Base-by-base conservation (phyloP, 2,888 invertebrate genomes). In the Hypolimnas misippus region DNA sequence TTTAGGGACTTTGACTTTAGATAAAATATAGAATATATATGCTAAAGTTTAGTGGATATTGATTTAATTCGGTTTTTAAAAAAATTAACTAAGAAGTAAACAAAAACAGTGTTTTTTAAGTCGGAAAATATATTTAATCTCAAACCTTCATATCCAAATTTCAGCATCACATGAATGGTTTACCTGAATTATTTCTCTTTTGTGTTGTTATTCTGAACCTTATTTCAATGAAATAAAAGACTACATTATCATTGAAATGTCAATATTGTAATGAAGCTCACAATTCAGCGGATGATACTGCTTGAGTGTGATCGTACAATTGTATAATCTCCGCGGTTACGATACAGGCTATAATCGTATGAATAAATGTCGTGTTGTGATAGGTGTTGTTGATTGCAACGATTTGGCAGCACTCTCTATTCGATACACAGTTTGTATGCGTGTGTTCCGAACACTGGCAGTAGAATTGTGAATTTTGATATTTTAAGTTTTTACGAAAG, bases 401-500 rank as follows among this genome's bases (percentile, higher is more conserved):
- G 69, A 67, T 70, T 73, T 72, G 71, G 72, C 72, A 71, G 66
- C 53, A 54, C 56, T 67, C 68, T 69, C 64, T 52, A 63, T 66
- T 64, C 55, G 64, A 67, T 59, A 67, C 66, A 65, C 68, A 70
- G 66, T 65, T 63, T 62, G 59, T 65, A 49, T 50, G 58, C 57
- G 51, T 57, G 62, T 50, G 63, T 58, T 52, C 55, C 42, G 49
- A 49, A 54, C 65, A 57, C 62, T 53, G 52, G 40, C 51, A 38
- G 61, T 63, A 29, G 55, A 38, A 57, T 61, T 40, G 53, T 57
- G 62, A 44, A 52, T 33, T 54, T 58, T 54, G 35, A 50, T 62
- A 59, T 55, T 66, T 58, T 40, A 59, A 57, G 56, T 49, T 62
- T 63, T 54, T 42, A 44, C 46, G 53, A 44, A 56, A 56, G 31